A percentile compares a stretch with the other conserved stretches of the same genome.
Evolutionary conservation across 1,140 invertebrate genomes (phyloP).

Genomic region (Musca domestica): DNA sequence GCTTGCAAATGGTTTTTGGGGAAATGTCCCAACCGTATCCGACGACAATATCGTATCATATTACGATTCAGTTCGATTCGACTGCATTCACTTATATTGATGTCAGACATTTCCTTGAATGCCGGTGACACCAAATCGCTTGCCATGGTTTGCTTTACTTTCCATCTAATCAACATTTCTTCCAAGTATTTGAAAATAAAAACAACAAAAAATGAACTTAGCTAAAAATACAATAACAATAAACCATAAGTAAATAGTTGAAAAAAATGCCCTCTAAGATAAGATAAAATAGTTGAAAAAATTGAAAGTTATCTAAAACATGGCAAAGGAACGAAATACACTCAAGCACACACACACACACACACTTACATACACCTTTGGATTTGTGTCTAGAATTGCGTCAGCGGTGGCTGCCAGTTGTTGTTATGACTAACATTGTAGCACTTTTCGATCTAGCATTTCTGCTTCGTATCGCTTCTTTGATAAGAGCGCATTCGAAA

Average conservation of each 20-base stretch:
- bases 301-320: conserved; percentile 14
- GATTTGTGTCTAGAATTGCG: neutral
- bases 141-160: too few species aligned
- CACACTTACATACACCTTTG: neutral
- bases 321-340: neutral
- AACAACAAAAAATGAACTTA: too few species aligned
- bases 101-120: too few species aligned
- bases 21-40: too few species aligned
- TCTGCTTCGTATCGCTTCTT: neutral
- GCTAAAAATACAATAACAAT: conserved; percentile 2
- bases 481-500: conserved; percentile 1
- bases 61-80: too few species aligned
- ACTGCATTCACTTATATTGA: too few species aligned
- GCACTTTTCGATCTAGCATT: neutral
- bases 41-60: too few species aligned
- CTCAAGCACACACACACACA: neutral
- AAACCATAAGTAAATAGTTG: neutral
- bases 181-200: too few species aligned
- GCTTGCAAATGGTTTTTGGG: too few species aligned
- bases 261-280: neutral
- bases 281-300: conserved; percentile 10
- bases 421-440: neutral
- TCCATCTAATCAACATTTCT: too few species aligned
- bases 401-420: neutral
- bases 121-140: too few species aligned